Evolutionary conservation across 2,797 vertebrate species (phyloP), one percentile per base, ranked within the genome.

Genomic region (Oreonectes daqikongensis): DNA sequence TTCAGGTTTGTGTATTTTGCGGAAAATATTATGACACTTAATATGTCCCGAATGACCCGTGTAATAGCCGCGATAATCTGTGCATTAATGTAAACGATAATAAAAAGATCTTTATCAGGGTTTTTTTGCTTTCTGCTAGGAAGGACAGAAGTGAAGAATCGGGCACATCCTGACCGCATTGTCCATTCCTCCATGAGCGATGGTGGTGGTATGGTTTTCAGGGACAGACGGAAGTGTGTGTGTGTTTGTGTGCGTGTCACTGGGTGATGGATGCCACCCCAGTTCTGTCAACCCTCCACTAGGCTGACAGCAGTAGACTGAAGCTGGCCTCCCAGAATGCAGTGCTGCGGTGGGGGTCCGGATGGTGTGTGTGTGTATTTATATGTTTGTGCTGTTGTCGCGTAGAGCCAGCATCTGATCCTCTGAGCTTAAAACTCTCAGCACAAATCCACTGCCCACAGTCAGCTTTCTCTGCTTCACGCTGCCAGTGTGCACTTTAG

Each of bases 231-330:
- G 52, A n/a, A 63, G 12, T 26, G 63, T 76, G 73, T 50, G 64
- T 66, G 48, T 69, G 78, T 63, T 48, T 77, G 55, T 69, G 63
- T 73, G 69, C 26, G 26, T 68, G 52, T 72, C 70, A 67, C 11
- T 1, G 9, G 53, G 32, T 80, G 78, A 81, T 78, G 64, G 75
- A 78, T 83, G 72, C 75, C 81, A 75, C 68, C 81, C 79, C 26
- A 69, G 35, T 82, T 82, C 77, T 81, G 71, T 79, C 75, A 83
- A 71, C 63, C 61, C 67, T 80, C 44, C 72, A 42, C 69, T 66
- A 57, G 79, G 65, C 77, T 83, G 84, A 80, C 75, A 82, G 77
- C 74, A 81, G 75, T 59, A 75, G 53, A 69, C 73, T 75, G 71
- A 72, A 63, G 35, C 59, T 79, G 81, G 77, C 60, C 70, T 81